Evolutionary conservation across 92 coral and sea anemone species (phyloP).

Genomic region (Umimayanthus chanpuru): DNA sequence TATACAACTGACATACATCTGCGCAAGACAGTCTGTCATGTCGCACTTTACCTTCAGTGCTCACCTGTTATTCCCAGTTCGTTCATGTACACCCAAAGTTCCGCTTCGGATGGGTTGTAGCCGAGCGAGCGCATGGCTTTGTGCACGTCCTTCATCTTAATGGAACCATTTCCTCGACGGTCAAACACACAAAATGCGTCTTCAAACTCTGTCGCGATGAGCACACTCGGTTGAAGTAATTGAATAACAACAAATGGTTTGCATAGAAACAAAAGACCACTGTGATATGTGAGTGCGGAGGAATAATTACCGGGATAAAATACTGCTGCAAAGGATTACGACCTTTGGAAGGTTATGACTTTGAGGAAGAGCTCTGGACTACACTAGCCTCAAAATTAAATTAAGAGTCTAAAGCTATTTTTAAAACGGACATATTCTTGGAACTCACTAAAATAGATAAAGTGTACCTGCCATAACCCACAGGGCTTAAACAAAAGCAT

Average conservation of each 20-base stretch:
- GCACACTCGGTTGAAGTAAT: neutral
- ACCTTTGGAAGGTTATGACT: too few species aligned
- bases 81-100: conserved; percentile 27
- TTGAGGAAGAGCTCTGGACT: too few species aligned
- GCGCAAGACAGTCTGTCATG: too few species aligned
- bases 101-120: conserved; percentile 10
- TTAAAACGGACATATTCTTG: too few species aligned
- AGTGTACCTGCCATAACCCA: too few species aligned
- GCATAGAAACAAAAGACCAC: neutral
- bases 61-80: conserved; percentile 29
- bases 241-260: neutral
- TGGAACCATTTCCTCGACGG: conserved; percentile 37
- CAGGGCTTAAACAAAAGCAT: too few species aligned
- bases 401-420: too few species aligned
- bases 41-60: neutral
- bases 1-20: too few species aligned
- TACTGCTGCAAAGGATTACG: too few species aligned
- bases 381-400: too few species aligned
- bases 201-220: conserved; percentile 12
- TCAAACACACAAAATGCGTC: conserved; percentile 45
- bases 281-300: neutral
- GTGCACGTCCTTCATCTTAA: conserved; percentile 1
- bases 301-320: neutral
- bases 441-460: too few species aligned
- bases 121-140: conserved; percentile 37